Evolutionary conservation across 2,888 invertebrate genomes (phyloP), one percentile per base, ranked within the genome.

Genomic region (Apocheima hispidaria): DNA sequence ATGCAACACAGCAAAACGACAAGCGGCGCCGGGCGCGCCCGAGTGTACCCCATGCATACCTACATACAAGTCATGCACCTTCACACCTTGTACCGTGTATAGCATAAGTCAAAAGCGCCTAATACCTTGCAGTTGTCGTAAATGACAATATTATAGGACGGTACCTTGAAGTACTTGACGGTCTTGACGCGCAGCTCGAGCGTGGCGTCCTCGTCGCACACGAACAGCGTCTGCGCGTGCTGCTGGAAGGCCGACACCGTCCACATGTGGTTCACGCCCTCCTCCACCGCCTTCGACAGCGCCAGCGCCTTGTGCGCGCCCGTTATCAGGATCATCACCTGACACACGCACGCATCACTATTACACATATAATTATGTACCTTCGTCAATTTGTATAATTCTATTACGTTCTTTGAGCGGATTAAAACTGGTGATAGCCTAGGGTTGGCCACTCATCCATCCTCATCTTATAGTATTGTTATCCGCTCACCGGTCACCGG

Each of bases 221-320:
- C 94, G 94, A 99, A 98, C 60, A 99, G 93, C 26, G 99, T 96
- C 79, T 96, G 95, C 48, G 96, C 95, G 91, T 99, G 99, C 87
- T 98, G 98, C 88, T 99, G 99, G 93, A 99, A 99, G 51, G 99
- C 99, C 43, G 98, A 99, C 40, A 99, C 99, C 0, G 99, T 99
- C 99, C 99, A 99, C 99, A 99, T 99, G 91, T 99, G 99, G 93
- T 98, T 99, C 10, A 99, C 96, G 57, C 99, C 99, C 87, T 99
- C 98, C 92, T 99, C 99, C 77, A 99, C 97, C 9, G 99, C 99
- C 91, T 99, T 99, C 83, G 99, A 97, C 65, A 99, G 94, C 55
- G 99, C 99, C 82, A 98, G 97, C 10, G 99, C 95, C 90, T 99
- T 99, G 91, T 99, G 98, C 48, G 96, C 96, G 33, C 99, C 99